phyloP scores from a whole-genome alignment of 2,888 invertebrate genomes.

The Lithophane semibrunnea region DNA sequence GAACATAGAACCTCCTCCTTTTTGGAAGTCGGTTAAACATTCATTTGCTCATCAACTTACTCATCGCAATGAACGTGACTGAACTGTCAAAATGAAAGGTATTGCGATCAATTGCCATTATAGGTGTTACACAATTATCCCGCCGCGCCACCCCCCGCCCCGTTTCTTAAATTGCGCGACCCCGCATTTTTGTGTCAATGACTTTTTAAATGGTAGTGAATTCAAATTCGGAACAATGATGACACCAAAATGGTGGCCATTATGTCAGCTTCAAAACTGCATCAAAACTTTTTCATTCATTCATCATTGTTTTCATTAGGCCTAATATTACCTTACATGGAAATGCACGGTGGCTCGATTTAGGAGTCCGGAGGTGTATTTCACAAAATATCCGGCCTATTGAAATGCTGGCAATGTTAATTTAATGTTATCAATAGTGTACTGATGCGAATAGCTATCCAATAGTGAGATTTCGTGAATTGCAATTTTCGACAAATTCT shows the following conservation, averaged over 20 bases:
- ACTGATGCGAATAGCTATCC: background rate
- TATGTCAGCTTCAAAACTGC: background rate
- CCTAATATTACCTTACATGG: background rate
- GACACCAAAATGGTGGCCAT: background rate
- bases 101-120: no score
- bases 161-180: no score
- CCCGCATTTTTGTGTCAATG: no score
- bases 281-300: background rate
- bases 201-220: background rate
- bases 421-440: conserved; percentile 6
- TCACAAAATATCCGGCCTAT: conserved; percentile 27
- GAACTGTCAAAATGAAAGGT: no score
- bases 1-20: no score
- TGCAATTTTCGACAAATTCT: conserved; percentile 10
- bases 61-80: no score
- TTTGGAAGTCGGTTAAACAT: no score
- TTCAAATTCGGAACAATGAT: background rate
- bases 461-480: background rate
- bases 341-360: background rate
- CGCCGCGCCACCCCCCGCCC: no score
- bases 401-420: conserved; percentile 11
- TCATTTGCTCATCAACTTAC: no score
- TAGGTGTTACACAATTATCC: no score
- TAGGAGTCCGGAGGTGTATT: background rate
- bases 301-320: background rate